Percentiles rank a stretch among this genome's conserved stretches.
These are phyloP conservation scores for Gnathonemus echidnorhynchus DNA, from an alignment of 2,113 vertebrate species.

Conservation along the genomic window DNA sequence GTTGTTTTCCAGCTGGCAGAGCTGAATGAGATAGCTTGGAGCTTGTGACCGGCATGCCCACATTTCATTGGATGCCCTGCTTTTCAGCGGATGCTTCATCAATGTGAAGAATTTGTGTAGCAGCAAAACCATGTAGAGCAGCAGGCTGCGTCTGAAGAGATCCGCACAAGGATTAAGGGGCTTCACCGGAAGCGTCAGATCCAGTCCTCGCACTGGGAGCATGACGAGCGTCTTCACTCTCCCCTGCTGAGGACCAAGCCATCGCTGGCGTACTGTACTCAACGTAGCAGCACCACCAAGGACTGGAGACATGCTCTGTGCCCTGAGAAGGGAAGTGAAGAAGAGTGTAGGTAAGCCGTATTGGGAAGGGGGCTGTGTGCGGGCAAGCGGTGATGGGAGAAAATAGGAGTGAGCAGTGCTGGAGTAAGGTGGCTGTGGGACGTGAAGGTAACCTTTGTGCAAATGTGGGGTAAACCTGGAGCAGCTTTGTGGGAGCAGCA, in stretches of 20 bases:
- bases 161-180: neutral
- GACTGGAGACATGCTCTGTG: constrained; percentile 58
- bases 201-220: neutral
- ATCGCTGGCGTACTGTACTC: neutral
- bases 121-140: neutral
- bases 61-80: neutral
- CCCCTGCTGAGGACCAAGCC: neutral
- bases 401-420: neutral
- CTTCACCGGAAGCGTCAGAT: neutral
- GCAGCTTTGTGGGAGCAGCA: neutral
- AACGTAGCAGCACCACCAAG: neutral
- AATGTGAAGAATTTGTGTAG: neutral
- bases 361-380: neutral
- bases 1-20: neutral
- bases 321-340: constrained; percentile 63
- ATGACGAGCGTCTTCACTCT: neutral
- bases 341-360: constrained; percentile 59
- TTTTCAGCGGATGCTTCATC: neutral
- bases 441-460: neutral
- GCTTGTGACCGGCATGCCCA: neutral
- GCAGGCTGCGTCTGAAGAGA: neutral
- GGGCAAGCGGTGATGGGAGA: neutral
- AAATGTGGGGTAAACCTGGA: neutral
- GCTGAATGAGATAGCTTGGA: constrained; percentile 12
- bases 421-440: neutral